Conservation (phyloP, 2,113 vertebrate species). For the Aegotheles bennettii region DNA sequence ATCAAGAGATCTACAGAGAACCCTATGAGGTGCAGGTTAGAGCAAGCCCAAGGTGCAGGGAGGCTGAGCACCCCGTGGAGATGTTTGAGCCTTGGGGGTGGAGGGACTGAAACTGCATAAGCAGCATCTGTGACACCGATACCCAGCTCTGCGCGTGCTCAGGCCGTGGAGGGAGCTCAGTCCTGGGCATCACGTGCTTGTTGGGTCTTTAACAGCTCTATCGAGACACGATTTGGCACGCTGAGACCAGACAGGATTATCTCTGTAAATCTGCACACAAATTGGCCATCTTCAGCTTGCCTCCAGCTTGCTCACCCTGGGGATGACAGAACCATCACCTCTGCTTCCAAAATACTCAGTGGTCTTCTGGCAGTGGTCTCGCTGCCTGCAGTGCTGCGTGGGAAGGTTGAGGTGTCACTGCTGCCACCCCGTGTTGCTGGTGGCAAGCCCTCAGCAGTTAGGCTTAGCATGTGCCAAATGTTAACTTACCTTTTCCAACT, state of each 20-base stretch:
- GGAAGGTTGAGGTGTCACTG: neutral
- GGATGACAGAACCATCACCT: neutral
- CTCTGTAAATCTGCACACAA: neutral
- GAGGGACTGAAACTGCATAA: neutral
- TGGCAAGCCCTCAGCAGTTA: neutral
- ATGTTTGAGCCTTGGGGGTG: neutral
- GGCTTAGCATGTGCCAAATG: neutral
- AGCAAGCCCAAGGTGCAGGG: neutral
- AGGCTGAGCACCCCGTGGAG: neutral
- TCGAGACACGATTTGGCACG: neutral
- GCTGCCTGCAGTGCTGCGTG: rapidly evolving
- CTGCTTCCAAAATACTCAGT: neutral
- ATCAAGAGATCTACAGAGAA: neutral
- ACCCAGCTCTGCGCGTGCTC: neutral
- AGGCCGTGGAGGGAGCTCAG: neutral
- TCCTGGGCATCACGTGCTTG: neutral
- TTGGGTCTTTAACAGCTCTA: neutral
- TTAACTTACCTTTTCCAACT: neutral
- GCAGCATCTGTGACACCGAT: neutral
- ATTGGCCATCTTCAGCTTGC: neutral
- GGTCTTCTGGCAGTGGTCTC: neutral
- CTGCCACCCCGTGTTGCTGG: neutral
- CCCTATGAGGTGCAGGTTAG: neutral
- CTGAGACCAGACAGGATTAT: neutral
- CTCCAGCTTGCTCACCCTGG: neutral